A percentile compares a stretch with the other conserved stretches of the same genome.
These are phyloP conservation scores for Karalla daura DNA, from an alignment of 2,797 vertebrate genomes.

Conservation along the genomic window DNA sequence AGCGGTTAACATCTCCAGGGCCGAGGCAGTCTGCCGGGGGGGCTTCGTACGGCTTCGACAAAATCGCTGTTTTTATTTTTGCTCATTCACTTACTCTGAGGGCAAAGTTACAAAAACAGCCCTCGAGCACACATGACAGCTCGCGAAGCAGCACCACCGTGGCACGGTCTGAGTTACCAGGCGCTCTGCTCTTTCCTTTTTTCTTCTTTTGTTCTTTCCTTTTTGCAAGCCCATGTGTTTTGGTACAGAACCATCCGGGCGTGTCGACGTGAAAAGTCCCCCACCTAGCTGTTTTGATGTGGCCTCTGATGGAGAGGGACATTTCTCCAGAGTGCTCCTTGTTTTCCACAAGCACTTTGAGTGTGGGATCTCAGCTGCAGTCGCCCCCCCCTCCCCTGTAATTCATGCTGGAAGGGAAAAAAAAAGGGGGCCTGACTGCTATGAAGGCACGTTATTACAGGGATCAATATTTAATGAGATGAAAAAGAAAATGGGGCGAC, in stretches of 20 bases:
- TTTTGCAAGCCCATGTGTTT: conserved; percentile 16
- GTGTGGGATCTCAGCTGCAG: conserved; percentile 16
- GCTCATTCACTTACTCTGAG: conserved; percentile 35
- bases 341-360: conserved; percentile 16
- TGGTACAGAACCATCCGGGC: conserved; percentile 16
- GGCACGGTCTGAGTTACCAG: conserved; percentile 35
- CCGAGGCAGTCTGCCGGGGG: conserved; percentile 11
- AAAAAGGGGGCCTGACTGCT: conserved; percentile 18
- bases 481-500: conserved; percentile 24
- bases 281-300: conserved; percentile 41
- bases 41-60: conserved; percentile 18
- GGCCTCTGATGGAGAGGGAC: conserved; percentile 22
- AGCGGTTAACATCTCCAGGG: conserved; percentile 60
- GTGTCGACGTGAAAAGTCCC: conserved; percentile 26
- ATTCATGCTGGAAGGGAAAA: conserved; percentile 25
- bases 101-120: conserved; percentile 53
- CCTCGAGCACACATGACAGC: conserved; percentile 51
- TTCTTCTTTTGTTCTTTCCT: background rate
- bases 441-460: conserved; percentile 13
- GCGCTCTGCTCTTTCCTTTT: conserved; percentile 31
- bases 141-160: conserved; percentile 37
- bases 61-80: conserved; percentile 31
- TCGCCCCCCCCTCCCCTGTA: no score
- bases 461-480: conserved; percentile 36
- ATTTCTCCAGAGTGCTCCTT: conserved; percentile 21